Conservation (phyloP, 1,140 invertebrate genomes). For the Zaprionus capensis region DNA sequence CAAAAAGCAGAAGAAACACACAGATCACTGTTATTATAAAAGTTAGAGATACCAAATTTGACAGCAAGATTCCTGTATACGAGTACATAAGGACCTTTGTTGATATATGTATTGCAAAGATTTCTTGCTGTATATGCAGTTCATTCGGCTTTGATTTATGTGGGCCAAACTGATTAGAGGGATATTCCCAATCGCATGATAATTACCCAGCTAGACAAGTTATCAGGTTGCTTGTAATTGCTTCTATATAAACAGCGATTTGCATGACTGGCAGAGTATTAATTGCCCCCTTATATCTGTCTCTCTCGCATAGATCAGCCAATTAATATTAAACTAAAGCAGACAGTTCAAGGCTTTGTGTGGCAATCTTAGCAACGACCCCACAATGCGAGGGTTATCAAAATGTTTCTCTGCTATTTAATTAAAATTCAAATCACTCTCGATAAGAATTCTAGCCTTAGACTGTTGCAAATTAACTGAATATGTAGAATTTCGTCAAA, state of each 20-base stretch:
- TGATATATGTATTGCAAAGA: no score
- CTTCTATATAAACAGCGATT: conserved; percentile 26
- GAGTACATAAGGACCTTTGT: no score
- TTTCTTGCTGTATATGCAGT: no score
- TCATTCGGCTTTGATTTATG: not conserved
- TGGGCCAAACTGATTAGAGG: not conserved
- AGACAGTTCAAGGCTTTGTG: not conserved
- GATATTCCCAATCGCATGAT: not conserved
- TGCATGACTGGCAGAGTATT: conserved; percentile 7
- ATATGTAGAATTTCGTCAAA: not conserved
- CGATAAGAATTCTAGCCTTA: conserved; percentile 17
- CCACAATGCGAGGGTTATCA: conserved; percentile 5
- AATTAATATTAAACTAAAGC: not conserved
- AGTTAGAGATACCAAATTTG: no score
- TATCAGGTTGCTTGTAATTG: conserved; percentile 12
- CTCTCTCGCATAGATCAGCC: not conserved
- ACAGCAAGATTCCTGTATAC: no score
- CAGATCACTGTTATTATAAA: no score
- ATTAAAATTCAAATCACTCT: conserved; percentile 31
- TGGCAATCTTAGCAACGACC: conserved; percentile 5
- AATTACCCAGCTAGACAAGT: conserved; percentile 25
- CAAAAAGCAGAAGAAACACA: no score
- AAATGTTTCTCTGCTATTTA: conserved; percentile 15
- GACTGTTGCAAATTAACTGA: not conserved
- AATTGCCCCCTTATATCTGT: not conserved